Evolutionary conservation across 2,888 invertebrate genomes (phyloP), one percentile per base, ranked within the genome.

Genomic region (Tanypteryx hageni): DNA sequence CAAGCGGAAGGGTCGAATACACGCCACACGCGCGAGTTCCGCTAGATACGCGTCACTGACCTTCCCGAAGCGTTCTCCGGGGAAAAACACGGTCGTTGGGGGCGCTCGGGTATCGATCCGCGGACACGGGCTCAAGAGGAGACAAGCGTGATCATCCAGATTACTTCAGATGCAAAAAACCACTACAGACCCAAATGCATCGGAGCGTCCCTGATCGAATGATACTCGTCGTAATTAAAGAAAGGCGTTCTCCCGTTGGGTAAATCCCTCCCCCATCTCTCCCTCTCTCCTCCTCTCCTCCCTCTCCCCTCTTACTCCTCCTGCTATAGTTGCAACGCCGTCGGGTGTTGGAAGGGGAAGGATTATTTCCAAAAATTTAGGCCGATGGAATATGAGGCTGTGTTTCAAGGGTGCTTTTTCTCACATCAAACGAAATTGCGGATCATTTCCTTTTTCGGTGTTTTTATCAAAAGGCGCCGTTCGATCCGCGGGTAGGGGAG

Each of bases 341-440:
- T 16, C 5, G 59, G 14, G 27, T 18, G 31, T 10, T 16, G 11
- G 16, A 8, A 18, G 83, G n/a, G 27, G 14, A 85, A 27, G 85
- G 83, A 57, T 86, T 61, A 61, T 85, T 85, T 27, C 44, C 61
- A 58, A 89, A 89, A 68, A 89, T 89, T 89, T 68, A 89, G 89
- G 89, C 64, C 89, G 89, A 27, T 89, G 89, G n/a, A 89, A 64
- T 44, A 86, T 86, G 59, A 61, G 31, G 61, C 27, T 44, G n/a
- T 89, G 89, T 64, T 68, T 89, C 31, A 58, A 89, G 89, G 64
- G 64, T 89, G 64, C 64, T 44, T 64, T 89, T 56, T 64, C 89
- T 89, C 89, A 68, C 89, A 68, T 89, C 89, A 89, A 89, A 89
- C 31, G 89, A 89, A 89, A 89, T 57, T 56, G 85, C 22, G 85